Percentiles rank a stretch among this genome's conserved stretches.
phyloP scores from a whole-genome alignment of 2,888 invertebrate species.

The Colostygia pectinataria region DNA sequence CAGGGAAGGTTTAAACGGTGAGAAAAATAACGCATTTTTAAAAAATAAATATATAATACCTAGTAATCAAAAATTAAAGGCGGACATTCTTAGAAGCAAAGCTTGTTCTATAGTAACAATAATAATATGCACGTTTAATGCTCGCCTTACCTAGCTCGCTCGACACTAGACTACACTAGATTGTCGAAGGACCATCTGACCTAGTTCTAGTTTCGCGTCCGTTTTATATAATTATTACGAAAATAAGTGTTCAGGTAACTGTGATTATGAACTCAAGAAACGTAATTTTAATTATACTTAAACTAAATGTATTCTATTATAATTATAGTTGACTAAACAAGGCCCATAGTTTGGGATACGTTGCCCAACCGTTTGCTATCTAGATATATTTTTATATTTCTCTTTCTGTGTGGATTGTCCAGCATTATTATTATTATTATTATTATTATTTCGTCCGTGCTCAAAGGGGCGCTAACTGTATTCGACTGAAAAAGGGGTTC shows the following conservation, averaged over 20 bases:
- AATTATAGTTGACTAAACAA: too few relatives aligned
- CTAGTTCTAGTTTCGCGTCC: constrained; percentile 4
- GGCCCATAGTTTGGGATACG: background rate
- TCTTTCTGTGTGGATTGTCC: too few relatives aligned
- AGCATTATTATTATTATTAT: too few relatives aligned
- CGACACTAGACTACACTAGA: constrained; percentile 9
- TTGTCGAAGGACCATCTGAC: constrained; percentile 12
- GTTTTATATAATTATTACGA: constrained; percentile 9
- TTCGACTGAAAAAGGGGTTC: background rate
- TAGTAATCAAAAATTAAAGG: too few relatives aligned
- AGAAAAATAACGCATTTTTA: too few relatives aligned
- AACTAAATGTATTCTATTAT: too few relatives aligned
- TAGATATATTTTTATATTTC: background rate
- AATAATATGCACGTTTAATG: constrained; percentile 4
- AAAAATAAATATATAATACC: too few relatives aligned
- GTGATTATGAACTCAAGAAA: background rate
- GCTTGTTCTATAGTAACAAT: background rate
- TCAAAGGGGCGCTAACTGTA: background rate
- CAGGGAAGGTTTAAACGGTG: too few relatives aligned
- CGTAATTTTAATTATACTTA: too few relatives aligned
- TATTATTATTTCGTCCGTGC: background rate
- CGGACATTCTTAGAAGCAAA: too few relatives aligned
- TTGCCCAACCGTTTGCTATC: background rate
- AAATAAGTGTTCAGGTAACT: constrained; percentile 7
- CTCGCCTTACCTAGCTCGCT: constrained; percentile 4